Evolutionary conservation across 2,888 invertebrate genomes (phyloP).

Genomic region (Parnassius orleans): DNA sequence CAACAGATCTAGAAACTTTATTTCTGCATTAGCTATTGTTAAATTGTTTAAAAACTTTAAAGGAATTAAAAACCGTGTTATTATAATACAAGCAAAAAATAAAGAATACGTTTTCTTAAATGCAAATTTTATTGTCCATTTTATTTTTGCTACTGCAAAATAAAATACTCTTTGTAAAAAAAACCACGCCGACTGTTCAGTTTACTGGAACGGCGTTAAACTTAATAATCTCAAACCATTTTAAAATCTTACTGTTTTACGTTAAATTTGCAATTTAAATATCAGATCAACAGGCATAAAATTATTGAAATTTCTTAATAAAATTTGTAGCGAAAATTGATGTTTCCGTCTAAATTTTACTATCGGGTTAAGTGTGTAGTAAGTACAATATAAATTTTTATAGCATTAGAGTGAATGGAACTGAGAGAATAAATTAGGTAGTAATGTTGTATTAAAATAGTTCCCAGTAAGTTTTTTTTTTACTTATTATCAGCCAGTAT

Average conservation of each 20-base stretch:
- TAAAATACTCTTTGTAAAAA: conserved; percentile 23
- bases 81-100: conserved; percentile 20
- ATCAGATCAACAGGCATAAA: conserved; percentile 11
- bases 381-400: too few relatives aligned
- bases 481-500: too few relatives aligned
- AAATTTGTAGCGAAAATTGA: conserved; percentile 27
- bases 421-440: too few relatives aligned
- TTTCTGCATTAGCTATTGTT: conserved; percentile 15
- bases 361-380: too few relatives aligned
- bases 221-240: conserved; percentile 27
- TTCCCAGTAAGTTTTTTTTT: too few relatives aligned
- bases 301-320: conserved; percentile 46
- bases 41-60: conserved; percentile 14
- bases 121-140: conserved; percentile 26
- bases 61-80: conserved; percentile 19
- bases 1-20: neutral
- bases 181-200: conserved; percentile 24
- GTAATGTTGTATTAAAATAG: too few relatives aligned
- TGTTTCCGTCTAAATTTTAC: too few relatives aligned
- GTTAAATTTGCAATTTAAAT: conserved; percentile 14
- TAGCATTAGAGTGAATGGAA: too few relatives aligned
- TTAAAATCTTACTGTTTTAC: conserved; percentile 23
- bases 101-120: conserved; percentile 20
- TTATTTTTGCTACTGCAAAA: conserved; percentile 23
- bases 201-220: conserved; percentile 28